Evolutionary conservation across 2,113 vertebrate genomes (phyloP).

Genomic region (Limnothrissa miodon): DNA sequence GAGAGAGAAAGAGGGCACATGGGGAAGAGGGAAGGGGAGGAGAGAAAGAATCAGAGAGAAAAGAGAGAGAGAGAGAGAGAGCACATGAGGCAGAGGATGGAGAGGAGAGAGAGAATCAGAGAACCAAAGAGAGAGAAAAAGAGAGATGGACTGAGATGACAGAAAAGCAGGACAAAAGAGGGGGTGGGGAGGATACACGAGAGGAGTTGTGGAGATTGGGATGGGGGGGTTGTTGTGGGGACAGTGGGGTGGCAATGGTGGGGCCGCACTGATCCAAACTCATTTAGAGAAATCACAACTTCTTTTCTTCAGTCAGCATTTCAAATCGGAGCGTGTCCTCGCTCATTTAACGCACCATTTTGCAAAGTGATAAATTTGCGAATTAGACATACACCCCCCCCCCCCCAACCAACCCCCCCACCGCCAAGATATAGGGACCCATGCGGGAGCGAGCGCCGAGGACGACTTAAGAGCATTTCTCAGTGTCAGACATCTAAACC

Average conservation of each 20-base stretch:
- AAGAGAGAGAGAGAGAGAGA: conserved; percentile 11
- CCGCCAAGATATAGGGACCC: conserved; percentile 68
- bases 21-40: too few relatives aligned
- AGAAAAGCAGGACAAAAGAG: conserved; percentile 39
- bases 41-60: not conserved
- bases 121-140: conserved; percentile 45
- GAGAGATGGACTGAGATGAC: conserved; percentile 43
- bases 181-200: not conserved
- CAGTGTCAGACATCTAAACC: conserved; percentile 80
- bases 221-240: not conserved
- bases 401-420: conserved; percentile 68
- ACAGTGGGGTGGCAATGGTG: not conserved
- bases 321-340: conserved; percentile 76
- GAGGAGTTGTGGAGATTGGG: not conserved
- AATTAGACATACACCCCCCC: conserved; percentile 80
- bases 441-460: conserved; percentile 68
- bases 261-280: conserved; percentile 68
- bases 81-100: conserved; percentile 6
- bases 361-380: conserved; percentile 78
- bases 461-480: conserved; percentile 77
- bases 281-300: conserved; percentile 70
- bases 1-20: too few relatives aligned
- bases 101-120: not conserved
- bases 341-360: conserved; percentile 79
- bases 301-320: conserved; percentile 82